Base-by-base conservation (phyloP, 2,113 vertebrate genomes). In the Lepidiolamprologus cunningtoni region DNA sequence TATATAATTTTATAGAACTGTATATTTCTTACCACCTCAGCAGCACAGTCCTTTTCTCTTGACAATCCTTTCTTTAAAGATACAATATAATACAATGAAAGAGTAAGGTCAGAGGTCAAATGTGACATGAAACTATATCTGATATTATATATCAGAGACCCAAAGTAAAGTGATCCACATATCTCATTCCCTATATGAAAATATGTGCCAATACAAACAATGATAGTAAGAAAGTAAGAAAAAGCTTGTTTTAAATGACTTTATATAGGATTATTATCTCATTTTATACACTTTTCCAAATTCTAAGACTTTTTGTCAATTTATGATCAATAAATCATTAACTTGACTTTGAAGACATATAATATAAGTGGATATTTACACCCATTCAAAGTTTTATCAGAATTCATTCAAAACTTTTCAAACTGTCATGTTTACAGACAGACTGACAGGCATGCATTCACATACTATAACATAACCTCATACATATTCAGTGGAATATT, bases 321-420 rank as follows among this genome's bases (percentile, higher is more conserved):
- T 68, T 68, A 21, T 13, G 11, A 68, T 40, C 63, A 68, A 40
- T 40, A 68, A 68, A 68, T 68, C 7, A 37, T 68, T 21, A 37
- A 21, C 11, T 68, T 68, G 63, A 40, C 7, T 40, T 68, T 40
- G 63, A 68, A 68, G 35, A 68, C 63, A 21, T 37, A 21, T n/a
- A 8, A 35, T n/a, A 63, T 66, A 63, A n/a, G 58, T 21, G 7
- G 2, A 66, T 37, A 66, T 66, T 37, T 68, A 68, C 33, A 66
- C 33, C 33, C 19, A 35, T 21, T 0, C 33, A 13, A 37, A 37
- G 1, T 37, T 0, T 21, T 68, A 68, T 40, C 63, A 40, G 63
- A 40, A 14, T 21, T 21, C 11, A 9, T 68, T 40, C 1, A 68
- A 68, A 21, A 68, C 35, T 6, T 68, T 68, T 21, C 19, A 21